Percentiles rank a stretch among this genome's conserved stretches.
phyloP scores from a whole-genome alignment of 2,797 vertebrate genomes.

The Bradypodion ventrale region DNA sequence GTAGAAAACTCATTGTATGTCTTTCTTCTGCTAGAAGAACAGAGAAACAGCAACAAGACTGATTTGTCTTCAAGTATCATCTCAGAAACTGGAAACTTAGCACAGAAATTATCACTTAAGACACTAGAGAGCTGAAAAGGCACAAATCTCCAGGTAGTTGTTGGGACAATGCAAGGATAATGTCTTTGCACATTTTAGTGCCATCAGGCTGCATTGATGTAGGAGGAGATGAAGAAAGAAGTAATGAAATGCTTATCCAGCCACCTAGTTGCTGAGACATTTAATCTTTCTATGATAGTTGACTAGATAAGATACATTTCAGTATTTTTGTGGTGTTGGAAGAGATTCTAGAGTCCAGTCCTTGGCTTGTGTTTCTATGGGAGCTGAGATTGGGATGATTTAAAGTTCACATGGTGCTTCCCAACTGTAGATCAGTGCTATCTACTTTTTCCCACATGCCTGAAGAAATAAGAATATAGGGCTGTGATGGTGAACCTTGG shows the following conservation, averaged over 20 bases:
- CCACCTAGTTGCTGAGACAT: neutral
- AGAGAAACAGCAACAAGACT: neutral
- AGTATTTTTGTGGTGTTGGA: neutral
- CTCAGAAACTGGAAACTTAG: neutral
- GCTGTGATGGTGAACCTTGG: no score
- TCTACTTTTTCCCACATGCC: neutral
- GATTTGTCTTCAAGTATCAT: neutral
- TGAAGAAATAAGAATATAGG: no score
- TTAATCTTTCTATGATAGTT: neutral
- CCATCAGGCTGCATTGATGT: neutral
- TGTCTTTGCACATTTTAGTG: neutral
- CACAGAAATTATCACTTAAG: neutral
- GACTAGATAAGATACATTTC: neutral
- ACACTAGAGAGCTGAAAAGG: neutral
- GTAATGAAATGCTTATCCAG: neutral
- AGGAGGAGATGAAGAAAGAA: neutral
- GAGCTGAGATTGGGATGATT: neutral
- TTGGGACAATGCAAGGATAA: neutral
- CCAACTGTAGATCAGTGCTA: neutral
- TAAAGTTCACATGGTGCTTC: neutral
- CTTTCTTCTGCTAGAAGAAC: neutral
- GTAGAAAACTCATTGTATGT: rapidly evolving
- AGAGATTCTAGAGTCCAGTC: neutral
- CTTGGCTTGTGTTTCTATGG: neutral
- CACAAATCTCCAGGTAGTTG: neutral